A percentile compares a stretch with the other conserved stretches of the same genome.
phyloP scores from a whole-genome alignment of 2,797 vertebrate genomes.

The Corythornis leucogaster region DNA sequence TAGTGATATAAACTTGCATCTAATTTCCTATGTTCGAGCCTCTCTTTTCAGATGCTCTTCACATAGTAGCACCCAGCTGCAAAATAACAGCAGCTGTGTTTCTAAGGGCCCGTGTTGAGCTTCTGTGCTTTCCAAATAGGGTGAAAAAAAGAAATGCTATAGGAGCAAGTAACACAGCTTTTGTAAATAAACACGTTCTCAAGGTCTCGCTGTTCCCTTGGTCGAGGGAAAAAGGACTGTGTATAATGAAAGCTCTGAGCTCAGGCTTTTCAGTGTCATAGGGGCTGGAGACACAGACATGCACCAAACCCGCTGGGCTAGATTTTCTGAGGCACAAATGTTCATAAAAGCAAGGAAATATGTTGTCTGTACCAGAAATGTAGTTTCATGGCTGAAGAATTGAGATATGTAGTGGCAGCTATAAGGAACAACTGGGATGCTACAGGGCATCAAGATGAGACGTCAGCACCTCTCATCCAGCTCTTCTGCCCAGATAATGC shows the following conservation, averaged over 20 bases:
- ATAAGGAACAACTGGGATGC: neutral
- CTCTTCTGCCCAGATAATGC: neutral
- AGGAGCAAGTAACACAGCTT: neutral
- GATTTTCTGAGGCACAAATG: neutral
- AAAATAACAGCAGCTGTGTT: constrained; percentile 41
- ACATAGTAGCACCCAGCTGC: constrained; percentile 25
- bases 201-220: constrained; percentile 11
- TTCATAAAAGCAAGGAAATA: neutral
- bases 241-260: neutral
- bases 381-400: neutral
- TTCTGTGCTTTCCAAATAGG: constrained; percentile 19
- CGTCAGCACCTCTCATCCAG: neutral
- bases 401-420: neutral
- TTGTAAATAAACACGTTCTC: neutral
- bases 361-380: neutral
- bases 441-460: neutral
- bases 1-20: neutral
- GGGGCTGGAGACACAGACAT: neutral
- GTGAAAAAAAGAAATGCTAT: neutral
- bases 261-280: neutral
- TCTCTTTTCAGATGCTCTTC: constrained; percentile 9
- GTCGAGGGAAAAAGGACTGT: neutral
- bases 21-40: neutral
- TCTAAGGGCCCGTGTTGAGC: neutral
- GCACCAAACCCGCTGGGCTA: neutral